Base-by-base conservation (phyloP, 2,888 invertebrate species). In the Macrophya alboannulata region DNA sequence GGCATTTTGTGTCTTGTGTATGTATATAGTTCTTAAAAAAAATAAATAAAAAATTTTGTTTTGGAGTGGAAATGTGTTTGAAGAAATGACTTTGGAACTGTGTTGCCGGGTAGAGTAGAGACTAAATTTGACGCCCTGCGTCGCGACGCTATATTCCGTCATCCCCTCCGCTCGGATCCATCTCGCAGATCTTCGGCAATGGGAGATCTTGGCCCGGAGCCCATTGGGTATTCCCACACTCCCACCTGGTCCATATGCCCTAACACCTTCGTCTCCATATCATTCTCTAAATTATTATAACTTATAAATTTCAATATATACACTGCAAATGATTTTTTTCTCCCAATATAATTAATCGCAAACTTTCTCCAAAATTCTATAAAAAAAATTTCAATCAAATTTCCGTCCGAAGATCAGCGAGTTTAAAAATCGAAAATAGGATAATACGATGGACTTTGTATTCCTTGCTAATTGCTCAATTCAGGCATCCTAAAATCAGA, bases 121-220 rank as follows among this genome's bases (percentile, higher is more conserved):
- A 93, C 93, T 93, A 93, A 93, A 90, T 91, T 90, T 89, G 88
- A 92, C 86, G 87, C 88, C 88, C 81, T 87, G 93, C 94, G 95
- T 94, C 94, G 94, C 94, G 94, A 94, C 94, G 94, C 92, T 94
- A 94, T 94, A 94, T 94, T 92, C 92, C 93, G 92, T 92, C 91
- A 91, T 91, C 93, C 93, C 93, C 93, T 91, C 93, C 92, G 88
- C 86, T 65, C 31, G n/a, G 84, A 51, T 86, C 82, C 87, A 85
- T 87, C 87, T 88, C 86, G 86, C 87, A 87, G 89, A 90, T 90
- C 87, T 89, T 90, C 88, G 86, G 88, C 87, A 88, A 89, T 87
- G 87, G 87, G 48, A 86, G 88, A 86, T 89, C 89, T 91, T 93
- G 93, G 93, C 92, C 85, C 37, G 59, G 4, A 90, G 92, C 93